phyloP scores from a whole-genome alignment of 2,797 vertebrate species.

The Eurystomus glaucurus region DNA sequence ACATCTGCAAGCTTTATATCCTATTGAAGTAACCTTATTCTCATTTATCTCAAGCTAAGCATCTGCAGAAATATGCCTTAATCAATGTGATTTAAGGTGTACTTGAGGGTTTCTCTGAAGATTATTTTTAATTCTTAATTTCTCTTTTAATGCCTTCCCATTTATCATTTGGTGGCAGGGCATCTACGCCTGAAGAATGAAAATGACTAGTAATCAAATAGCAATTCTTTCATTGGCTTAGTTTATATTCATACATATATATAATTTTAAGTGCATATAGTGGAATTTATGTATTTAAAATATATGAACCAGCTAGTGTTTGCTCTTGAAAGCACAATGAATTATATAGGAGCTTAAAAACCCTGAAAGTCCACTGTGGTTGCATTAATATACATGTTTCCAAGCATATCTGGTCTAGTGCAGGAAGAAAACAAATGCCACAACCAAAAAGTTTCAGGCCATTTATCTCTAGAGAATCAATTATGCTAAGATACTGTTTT shows the following conservation, averaged over 20 bases:
- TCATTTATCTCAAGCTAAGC: background rate
- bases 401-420: fast-evolving
- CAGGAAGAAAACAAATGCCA: background rate
- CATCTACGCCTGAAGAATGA: background rate
- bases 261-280: background rate
- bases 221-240: background rate
- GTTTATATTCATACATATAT: background rate
- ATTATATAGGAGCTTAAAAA: background rate
- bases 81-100: background rate
- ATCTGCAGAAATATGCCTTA: background rate
- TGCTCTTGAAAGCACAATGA: background rate
- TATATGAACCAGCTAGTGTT: background rate
- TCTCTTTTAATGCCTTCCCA: background rate
- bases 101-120: background rate
- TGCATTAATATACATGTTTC: background rate
- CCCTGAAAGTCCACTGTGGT: background rate
- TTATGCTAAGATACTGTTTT: background rate
- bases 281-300: background rate
- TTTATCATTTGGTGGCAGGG: background rate
- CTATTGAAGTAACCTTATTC: background rate
- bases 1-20: background rate
- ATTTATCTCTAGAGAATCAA: background rate
- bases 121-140: background rate
- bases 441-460: too few relatives aligned
- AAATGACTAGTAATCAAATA: background rate